These are phyloP conservation scores for Sinohyriopsis cumingii DNA, from an alignment of 2,888 invertebrate species.

Conservation along the genomic window DNA sequence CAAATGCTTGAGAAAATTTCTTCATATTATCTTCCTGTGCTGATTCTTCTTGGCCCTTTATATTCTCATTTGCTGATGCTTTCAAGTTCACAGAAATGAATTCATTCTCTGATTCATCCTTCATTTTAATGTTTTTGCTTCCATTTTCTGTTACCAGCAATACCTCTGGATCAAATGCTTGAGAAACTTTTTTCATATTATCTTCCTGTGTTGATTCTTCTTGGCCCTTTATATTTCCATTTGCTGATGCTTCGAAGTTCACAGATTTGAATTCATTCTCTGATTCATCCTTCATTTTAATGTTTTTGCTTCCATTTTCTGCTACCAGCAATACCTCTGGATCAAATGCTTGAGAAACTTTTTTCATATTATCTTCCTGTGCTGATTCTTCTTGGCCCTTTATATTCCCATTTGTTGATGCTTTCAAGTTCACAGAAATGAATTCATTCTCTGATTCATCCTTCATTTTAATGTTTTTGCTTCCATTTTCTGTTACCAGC, in stretches of 20 bases:
- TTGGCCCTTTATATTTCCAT: too few species aligned
- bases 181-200: background rate
- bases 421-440: conserved; percentile 17
- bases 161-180: too few species aligned
- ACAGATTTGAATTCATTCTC: conserved; percentile 10
- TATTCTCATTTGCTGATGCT: conserved; percentile 1
- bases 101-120: background rate
- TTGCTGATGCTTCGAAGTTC: conserved; percentile 11
- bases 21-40: background rate
- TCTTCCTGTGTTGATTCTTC: background rate
- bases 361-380: background rate
- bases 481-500: background rate
- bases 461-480: background rate
- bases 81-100: conserved; percentile 17
- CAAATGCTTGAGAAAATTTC: too few species aligned
- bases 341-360: too few species aligned
- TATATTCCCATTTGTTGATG: background rate
- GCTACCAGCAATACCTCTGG: too few species aligned
- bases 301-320: background rate
- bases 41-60: background rate
- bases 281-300: background rate
- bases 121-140: background rate
- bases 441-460: background rate
- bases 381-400: background rate
- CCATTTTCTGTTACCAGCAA: too few species aligned